Conservation (phyloP, 2,797 vertebrate species). For the Pangasius sanitwongsei region DNA sequence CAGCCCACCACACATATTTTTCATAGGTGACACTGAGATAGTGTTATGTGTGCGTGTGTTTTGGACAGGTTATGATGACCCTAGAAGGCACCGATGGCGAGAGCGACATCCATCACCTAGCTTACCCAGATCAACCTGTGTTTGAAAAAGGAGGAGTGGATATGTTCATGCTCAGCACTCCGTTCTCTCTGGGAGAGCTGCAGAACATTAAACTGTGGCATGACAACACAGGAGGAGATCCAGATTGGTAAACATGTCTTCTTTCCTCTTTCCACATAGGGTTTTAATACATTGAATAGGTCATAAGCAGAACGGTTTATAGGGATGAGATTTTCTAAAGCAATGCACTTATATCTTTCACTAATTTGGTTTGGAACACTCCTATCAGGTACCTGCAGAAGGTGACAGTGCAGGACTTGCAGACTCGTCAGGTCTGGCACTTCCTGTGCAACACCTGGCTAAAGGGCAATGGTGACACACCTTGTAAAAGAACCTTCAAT, state of each 20-base stretch:
- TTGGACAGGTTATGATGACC: conserved; percentile 71
- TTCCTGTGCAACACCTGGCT: conserved; percentile 82
- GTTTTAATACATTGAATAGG: conserved; percentile 7
- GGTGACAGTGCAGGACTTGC: conserved; percentile 76
- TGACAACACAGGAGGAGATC: conserved; percentile 76
- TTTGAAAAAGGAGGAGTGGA: conserved; percentile 80
- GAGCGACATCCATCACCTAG: conserved; percentile 73
- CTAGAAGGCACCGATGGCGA: conserved; percentile 77
- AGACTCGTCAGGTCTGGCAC: conserved; percentile 72
- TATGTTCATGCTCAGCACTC: conserved; percentile 79
- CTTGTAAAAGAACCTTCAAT: conserved; percentile 76
- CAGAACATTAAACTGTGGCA: conserved; percentile 79
- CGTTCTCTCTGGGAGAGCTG: conserved; percentile 77
- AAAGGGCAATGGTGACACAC: conserved; percentile 69
- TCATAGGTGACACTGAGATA: neutral
- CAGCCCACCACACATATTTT: neutral
- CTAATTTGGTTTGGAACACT: neutral
- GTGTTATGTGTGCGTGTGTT: conserved; percentile 59
- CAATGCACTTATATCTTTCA: neutral
- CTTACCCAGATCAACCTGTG: conserved; percentile 75
- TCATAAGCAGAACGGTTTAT: neutral
- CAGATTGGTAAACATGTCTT: conserved; percentile 59
- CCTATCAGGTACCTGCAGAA: conserved; percentile 77
- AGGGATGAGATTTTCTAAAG: neutral
- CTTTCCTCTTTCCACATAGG: conserved; percentile 32